Conservation (phyloP, 2,888 invertebrate genomes). For the Rhamnusium bicolor region DNA sequence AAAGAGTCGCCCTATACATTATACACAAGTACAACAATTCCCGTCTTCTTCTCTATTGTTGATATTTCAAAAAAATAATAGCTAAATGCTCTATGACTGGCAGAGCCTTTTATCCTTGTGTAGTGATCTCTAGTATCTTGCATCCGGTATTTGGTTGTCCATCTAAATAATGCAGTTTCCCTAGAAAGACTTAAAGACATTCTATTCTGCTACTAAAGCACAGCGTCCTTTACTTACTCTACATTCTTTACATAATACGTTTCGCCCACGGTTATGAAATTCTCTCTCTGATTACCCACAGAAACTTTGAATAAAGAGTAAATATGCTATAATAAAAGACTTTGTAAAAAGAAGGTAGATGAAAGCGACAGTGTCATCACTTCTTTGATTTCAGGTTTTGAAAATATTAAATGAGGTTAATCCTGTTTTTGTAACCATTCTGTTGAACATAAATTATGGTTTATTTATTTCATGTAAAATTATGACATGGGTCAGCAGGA, state of each 20-base stretch:
- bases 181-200: slow-evolving; percentile 34
- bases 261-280: slow-evolving; percentile 53
- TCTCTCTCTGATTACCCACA: slow-evolving; percentile 49
- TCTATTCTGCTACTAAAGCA: slow-evolving; percentile 40
- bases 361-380: slow-evolving; percentile 19
- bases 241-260: slow-evolving; percentile 55
- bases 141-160: slow-evolving; percentile 25
- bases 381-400: slow-evolving; percentile 16
- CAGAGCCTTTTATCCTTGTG: neutral
- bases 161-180: slow-evolving; percentile 45
- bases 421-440: neutral
- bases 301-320: slow-evolving; percentile 47
- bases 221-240: slow-evolving; percentile 32
- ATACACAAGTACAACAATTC: neutral
- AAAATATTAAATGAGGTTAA: slow-evolving; percentile 12
- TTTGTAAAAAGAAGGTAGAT: neutral
- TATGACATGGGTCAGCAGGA: neutral
- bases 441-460: slow-evolving; percentile 7
- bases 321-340: slow-evolving; percentile 36
- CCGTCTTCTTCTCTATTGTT: neutral
- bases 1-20: too few species aligned
- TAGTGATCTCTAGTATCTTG: neutral
- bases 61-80: neutral
- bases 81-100: neutral
- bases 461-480: slow-evolving; percentile 2